A percentile compares a stretch with the other conserved stretches of the same genome.
Conservation (phyloP, 1,140 invertebrate species). For the Solen grandis region DNA sequence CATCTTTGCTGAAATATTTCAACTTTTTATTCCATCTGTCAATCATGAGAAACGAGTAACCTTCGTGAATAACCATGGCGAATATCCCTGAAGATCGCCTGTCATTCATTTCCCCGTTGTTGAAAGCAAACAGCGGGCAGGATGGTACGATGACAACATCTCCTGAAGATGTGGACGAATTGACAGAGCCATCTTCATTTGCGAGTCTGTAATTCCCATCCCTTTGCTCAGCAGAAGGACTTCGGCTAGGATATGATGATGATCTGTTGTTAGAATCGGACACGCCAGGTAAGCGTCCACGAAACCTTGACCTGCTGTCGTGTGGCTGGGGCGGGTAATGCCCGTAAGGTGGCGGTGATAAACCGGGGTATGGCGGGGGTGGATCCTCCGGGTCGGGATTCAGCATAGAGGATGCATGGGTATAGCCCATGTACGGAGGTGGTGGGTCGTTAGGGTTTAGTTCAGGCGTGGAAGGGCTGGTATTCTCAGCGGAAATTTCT, state of each 20-base stretch:
- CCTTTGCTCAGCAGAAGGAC: not conserved
- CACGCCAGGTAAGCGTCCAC: not conserved
- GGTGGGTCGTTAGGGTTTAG: conserved; percentile 13
- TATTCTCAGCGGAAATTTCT: not conserved
- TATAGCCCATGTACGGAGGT: conserved; percentile 27
- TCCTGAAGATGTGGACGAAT: not conserved
- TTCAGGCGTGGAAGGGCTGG: not conserved
- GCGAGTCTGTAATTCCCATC: not conserved
- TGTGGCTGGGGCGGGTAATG: not conserved
- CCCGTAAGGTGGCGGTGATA: conserved; percentile 27
- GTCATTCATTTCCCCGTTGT: conserved; percentile 27
- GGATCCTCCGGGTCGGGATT: conserved; percentile 26
- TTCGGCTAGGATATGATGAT: no score
- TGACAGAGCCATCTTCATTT: not conserved
- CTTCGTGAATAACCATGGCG: conserved; percentile 2
- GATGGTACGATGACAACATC: conserved; percentile 4
- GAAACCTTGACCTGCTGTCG: not conserved
- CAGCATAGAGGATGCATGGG: not conserved
- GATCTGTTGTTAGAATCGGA: not conserved
- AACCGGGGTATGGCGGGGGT: conserved; percentile 44
- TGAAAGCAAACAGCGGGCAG: conserved; percentile 3
- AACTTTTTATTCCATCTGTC: conserved; percentile 52
- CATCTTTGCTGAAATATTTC: conserved; percentile 39
- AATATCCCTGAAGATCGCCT: conserved; percentile 38
- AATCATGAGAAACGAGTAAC: conserved; percentile 33